Evolutionary conservation across 2,797 vertebrate genomes (phyloP).

Genomic region (Monodelphis domestica): DNA sequence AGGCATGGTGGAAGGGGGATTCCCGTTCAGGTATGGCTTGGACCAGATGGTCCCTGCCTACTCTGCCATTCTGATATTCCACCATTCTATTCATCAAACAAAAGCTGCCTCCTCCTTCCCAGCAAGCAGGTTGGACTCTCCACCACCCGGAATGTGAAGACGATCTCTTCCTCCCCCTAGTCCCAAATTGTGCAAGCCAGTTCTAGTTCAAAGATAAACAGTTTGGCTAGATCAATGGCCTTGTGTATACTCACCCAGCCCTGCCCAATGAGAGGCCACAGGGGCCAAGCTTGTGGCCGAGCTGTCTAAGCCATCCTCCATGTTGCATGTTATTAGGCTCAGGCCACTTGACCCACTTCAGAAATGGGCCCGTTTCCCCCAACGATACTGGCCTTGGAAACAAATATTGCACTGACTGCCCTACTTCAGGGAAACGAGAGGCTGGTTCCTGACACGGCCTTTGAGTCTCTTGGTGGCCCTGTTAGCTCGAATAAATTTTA

Average conservation of each 20-base stretch:
- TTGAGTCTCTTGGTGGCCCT: conserved; percentile 58
- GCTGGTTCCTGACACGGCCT: conserved; percentile 62
- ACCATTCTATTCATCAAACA: background rate
- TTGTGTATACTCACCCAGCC: background rate
- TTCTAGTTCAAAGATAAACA: conserved; percentile 28
- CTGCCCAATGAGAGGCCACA: background rate
- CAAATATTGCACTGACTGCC: conserved; percentile 62
- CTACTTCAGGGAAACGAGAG: conserved; percentile 61
- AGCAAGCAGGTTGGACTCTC: background rate
- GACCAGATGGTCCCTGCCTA: background rate
- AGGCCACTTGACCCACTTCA: conserved; percentile 42
- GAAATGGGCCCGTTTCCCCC: background rate
- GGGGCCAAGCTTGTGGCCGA: background rate
- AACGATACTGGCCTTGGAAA: conserved; percentile 46
- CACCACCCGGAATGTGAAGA: background rate
- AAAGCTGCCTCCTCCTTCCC: background rate
- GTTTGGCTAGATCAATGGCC: background rate
- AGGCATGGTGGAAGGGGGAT: background rate
- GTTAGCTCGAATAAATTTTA: conserved; percentile 69
- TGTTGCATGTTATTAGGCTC: background rate
- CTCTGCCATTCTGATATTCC: background rate
- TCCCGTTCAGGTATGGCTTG: background rate
- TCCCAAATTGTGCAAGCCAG: background rate
- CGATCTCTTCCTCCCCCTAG: background rate
- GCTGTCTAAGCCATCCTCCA: background rate